Evolutionary conservation across 1,140 invertebrate species (phyloP).

Genomic region (Microvelia longipes): DNA sequence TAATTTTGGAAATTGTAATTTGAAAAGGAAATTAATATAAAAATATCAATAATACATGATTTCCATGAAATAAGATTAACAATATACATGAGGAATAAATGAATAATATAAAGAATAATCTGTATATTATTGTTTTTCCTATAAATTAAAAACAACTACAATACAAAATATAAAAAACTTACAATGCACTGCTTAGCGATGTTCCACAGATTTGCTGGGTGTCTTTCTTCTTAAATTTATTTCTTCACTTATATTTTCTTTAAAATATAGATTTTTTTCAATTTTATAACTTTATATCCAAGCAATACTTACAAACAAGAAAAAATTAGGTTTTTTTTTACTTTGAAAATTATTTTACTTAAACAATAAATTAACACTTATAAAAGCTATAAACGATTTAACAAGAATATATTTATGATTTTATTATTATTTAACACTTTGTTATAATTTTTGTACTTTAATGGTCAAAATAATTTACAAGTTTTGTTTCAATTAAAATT

Average conservation of each 20-base stretch:
- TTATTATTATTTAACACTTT: background rate
- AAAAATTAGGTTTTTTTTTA: background rate
- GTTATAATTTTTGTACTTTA: slow-evolving; percentile 3
- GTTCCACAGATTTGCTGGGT: slow-evolving; percentile 37
- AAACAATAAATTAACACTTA: background rate
- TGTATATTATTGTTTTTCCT: no score
- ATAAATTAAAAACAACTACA: no score
- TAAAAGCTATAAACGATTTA: background rate
- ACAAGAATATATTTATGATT: slow-evolving; percentile 3
- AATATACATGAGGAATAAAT: no score
- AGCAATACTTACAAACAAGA: background rate
- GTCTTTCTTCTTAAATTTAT: slow-evolving; percentile 20
- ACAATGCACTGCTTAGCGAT: slow-evolving; percentile 39
- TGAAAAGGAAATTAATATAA: no score
- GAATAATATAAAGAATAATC: no score
- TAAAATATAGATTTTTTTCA: no score
- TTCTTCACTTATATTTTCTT: background rate
- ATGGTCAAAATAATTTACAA: background rate
- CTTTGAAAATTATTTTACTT: background rate
- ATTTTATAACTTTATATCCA: no score
- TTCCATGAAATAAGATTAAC: no score
- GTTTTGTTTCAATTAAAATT: slow-evolving; percentile 7
- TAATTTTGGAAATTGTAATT: no score
- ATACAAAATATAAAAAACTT: no score
- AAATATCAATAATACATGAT: no score